These are phyloP conservation scores for Trichomalopsis sarcophagae DNA, from an alignment of 1,140 invertebrate species.

Conservation along the genomic window DNA sequence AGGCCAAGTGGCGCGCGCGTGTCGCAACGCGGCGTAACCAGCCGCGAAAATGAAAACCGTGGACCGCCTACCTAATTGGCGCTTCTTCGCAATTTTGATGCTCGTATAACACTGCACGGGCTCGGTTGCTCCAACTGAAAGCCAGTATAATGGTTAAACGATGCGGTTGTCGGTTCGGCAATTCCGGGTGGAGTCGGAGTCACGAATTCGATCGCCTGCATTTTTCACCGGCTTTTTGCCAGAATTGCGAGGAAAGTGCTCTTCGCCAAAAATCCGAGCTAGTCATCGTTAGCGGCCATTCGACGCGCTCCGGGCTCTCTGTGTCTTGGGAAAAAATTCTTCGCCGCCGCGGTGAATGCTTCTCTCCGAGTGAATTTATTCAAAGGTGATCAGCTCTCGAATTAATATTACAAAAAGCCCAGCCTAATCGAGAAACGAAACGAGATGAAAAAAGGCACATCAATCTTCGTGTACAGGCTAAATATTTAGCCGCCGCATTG, in stretches of 20 bases:
- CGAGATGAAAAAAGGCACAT: too few species aligned
- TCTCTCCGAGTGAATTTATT: neutral
- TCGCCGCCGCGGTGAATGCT: neutral
- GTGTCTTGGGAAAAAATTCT: slow-evolving; percentile 22
- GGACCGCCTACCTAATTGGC: slow-evolving; percentile 60
- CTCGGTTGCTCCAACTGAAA: slow-evolving; percentile 54
- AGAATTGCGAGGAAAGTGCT: neutral
- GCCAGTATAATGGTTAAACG: slow-evolving; percentile 57
- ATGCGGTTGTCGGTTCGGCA: slow-evolving; percentile 63
- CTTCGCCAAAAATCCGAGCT: slow-evolving; percentile 38
- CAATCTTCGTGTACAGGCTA: too few species aligned
- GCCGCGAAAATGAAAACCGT: slow-evolving; percentile 39
- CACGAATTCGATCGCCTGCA: slow-evolving; percentile 59
- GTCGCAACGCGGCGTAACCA: slow-evolving; percentile 9
- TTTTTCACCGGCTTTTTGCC: slow-evolving; percentile 12
- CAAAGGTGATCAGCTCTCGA: neutral
- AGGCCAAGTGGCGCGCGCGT: neutral
- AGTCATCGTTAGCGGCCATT: slow-evolving; percentile 44
- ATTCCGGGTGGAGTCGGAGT: slow-evolving; percentile 64
- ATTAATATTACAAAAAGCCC: too few species aligned
- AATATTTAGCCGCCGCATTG: neutral
- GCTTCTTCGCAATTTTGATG: slow-evolving; percentile 65
- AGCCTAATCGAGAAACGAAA: too few species aligned
- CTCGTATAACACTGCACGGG: slow-evolving; percentile 48
- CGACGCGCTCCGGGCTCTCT: neutral